Percentiles rank a stretch among this genome's conserved stretches.
phyloP scores from a whole-genome alignment of 2,113 vertebrate genomes.

The Spilogale gracilis region DNA sequence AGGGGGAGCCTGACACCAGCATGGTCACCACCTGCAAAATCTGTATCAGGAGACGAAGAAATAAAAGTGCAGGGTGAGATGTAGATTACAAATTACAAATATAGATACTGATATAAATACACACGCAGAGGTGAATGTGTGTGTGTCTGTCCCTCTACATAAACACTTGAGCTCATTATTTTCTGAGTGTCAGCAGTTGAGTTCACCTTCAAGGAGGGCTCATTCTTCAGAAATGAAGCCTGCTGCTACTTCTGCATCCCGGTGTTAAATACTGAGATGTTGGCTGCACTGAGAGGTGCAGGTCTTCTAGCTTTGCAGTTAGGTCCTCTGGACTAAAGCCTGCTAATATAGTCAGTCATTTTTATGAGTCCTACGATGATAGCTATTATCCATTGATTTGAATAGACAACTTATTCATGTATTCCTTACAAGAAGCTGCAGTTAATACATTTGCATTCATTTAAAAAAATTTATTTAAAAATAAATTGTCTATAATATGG shows the following conservation, averaged over 20 bases:
- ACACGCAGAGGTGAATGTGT: not conserved
- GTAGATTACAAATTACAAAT: not conserved
- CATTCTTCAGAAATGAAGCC: not conserved
- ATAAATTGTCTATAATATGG: not conserved
- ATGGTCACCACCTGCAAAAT: not conserved
- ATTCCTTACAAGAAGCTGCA: not conserved
- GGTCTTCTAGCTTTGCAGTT: not conserved
- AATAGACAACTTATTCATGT: not conserved
- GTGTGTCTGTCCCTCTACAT: not conserved
- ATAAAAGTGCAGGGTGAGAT: not conserved
- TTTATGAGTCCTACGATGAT: not conserved
- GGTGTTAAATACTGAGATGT: not conserved
- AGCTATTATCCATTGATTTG: not conserved
- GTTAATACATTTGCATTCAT: not conserved
- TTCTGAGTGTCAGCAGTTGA: not conserved
- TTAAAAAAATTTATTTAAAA: conserved; percentile 23
- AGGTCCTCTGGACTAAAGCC: not conserved
- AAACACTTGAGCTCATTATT: not conserved
- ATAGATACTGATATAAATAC: not conserved
- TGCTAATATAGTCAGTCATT: not conserved
- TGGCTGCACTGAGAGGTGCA: not conserved
- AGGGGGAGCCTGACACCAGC: accelerated
- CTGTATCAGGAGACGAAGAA: not conserved
- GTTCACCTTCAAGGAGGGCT: not conserved
- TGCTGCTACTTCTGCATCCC: not conserved